These are phyloP conservation scores for Corydoras sp. DNA, from an alignment of 2,113 vertebrate species.

Conservation along the genomic window DNA sequence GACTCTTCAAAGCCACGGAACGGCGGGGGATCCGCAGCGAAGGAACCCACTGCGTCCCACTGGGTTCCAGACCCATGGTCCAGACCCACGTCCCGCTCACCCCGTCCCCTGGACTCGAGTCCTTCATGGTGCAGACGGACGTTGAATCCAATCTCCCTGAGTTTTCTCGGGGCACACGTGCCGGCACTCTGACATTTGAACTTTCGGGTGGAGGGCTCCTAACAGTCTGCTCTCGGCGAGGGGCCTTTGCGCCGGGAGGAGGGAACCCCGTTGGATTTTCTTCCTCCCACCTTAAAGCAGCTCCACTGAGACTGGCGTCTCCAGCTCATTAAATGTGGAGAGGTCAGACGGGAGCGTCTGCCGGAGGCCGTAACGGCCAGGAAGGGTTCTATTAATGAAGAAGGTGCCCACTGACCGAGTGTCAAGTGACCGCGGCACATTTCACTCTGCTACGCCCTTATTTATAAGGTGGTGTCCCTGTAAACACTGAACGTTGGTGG, in stretches of 20 bases:
- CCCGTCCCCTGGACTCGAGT: slow-evolving; percentile 52
- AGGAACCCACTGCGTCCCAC: slow-evolving; percentile 51
- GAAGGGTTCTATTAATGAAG: slow-evolving; percentile 46
- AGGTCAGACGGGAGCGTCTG: slow-evolving; percentile 41
- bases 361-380: slow-evolving; percentile 18
- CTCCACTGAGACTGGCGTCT: slow-evolving; percentile 55
- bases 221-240: slow-evolving; percentile 33
- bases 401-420: slow-evolving; percentile 16
- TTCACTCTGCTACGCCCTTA: not conserved
- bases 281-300: slow-evolving; percentile 24
- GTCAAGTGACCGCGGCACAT: slow-evolving; percentile 30
- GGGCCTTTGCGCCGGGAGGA: slow-evolving; percentile 8
- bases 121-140: not conserved
- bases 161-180: slow-evolving; percentile 51
- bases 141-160: slow-evolving; percentile 31
- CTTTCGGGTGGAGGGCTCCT: slow-evolving; percentile 41
- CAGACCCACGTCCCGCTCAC: slow-evolving; percentile 42
- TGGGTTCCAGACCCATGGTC: too few relatives aligned
- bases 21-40: slow-evolving; percentile 64
- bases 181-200: slow-evolving; percentile 52
- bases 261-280: not conserved
- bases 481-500: too few relatives aligned
- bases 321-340: slow-evolving; percentile 56
- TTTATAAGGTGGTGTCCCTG: too few relatives aligned
- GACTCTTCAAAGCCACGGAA: slow-evolving; percentile 76